These are phyloP conservation scores for Beroe ovata DNA, from an alignment of 37 sponge, comb jelly and placozoan species.

Conservation along the genomic window DNA sequence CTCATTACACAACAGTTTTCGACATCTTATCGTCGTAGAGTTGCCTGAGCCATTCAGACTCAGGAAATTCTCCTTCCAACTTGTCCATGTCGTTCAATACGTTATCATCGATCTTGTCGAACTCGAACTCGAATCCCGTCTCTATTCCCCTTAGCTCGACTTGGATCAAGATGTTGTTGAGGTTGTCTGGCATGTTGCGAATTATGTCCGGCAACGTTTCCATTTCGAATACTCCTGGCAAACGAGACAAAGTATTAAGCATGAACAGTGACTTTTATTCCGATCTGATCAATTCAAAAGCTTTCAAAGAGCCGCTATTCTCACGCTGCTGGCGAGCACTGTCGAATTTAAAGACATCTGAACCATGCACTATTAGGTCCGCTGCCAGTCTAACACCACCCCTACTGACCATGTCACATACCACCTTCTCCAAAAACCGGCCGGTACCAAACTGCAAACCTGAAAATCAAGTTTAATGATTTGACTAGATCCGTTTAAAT, in stretches of 20 bases:
- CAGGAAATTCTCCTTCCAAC: not conserved
- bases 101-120: constrained; percentile 6
- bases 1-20: no score
- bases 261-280: no score
- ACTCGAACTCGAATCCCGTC: not conserved
- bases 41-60: not conserved
- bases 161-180: constrained; percentile 5
- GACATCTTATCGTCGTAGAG: constrained; percentile 13
- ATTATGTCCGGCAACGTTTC: constrained; percentile 33
- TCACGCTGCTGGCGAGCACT: not conserved
- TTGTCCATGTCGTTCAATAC: not conserved
- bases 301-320: no score
- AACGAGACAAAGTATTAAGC: no score
- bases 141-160: constrained; percentile 13
- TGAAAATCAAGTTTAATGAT: not conserved
- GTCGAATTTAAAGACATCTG: not conserved
- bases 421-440: not conserved
- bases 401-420: constrained; percentile 6
- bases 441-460: not conserved
- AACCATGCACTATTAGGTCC: not conserved
- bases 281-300: no score
- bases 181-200: constrained; percentile 4
- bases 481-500: no score
- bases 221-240: not conserved
- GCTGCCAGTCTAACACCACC: constrained; percentile 8